Conservation (phyloP, 2,113 vertebrate species). For the Limnothrissa miodon region DNA sequence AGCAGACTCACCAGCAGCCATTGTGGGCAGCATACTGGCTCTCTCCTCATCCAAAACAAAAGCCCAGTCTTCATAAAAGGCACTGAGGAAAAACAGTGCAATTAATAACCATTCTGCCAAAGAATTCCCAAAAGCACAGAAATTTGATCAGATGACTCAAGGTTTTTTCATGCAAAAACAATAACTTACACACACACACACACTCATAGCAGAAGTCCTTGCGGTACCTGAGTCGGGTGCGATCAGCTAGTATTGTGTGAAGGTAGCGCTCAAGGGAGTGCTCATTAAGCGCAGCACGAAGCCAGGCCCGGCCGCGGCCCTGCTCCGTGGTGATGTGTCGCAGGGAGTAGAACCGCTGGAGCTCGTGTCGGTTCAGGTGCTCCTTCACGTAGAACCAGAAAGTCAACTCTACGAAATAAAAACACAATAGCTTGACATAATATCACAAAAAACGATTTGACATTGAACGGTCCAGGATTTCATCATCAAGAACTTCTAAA, state of each 20-base stretch:
- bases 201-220: background rate
- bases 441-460: too few species aligned
- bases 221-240: slow-evolving; percentile 80
- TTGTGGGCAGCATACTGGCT: slow-evolving; percentile 95
- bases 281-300: slow-evolving; percentile 94
- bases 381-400: slow-evolving; percentile 98
- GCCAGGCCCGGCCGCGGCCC: slow-evolving; percentile 91
- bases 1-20: slow-evolving; percentile 88
- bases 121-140: background rate
- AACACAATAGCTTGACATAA: background rate
- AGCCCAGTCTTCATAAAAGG: slow-evolving; percentile 97
- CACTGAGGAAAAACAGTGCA: slow-evolving; percentile 62
- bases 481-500: too few species aligned
- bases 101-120: background rate
- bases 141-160: background rate
- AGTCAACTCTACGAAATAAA: slow-evolving; percentile 76
- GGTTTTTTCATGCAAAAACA: background rate
- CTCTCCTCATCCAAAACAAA: slow-evolving; percentile 94
- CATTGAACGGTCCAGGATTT: too few species aligned
- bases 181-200: background rate
- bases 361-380: slow-evolving; percentile 90
- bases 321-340: slow-evolving; percentile 82
- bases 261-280: slow-evolving; percentile 95
- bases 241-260: slow-evolving; percentile 87
- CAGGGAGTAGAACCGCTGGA: slow-evolving; percentile 90